These are phyloP conservation scores for Lasioglossum figueresi DNA, from an alignment of 2,888 invertebrate genomes.

Conservation along the genomic window DNA sequence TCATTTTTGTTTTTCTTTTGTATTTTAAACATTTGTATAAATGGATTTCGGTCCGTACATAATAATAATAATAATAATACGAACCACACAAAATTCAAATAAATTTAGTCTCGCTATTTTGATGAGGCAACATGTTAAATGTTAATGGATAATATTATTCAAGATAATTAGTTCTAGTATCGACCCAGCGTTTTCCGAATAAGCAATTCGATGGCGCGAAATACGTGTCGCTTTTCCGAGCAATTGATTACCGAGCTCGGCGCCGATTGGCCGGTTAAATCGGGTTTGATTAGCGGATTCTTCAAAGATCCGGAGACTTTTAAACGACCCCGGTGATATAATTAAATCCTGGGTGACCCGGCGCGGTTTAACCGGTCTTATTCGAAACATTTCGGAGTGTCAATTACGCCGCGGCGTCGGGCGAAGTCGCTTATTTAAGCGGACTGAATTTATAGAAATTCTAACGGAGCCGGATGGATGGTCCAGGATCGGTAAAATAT, in stretches of 20 bases:
- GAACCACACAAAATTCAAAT: too few species aligned
- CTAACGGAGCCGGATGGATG: not conserved
- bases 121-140: too few species aligned
- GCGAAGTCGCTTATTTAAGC: not conserved
- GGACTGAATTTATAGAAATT: not conserved
- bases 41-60: too few species aligned
- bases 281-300: constrained; percentile 25
- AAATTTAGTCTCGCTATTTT: too few species aligned
- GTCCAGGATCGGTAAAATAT: not conserved
- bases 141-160: too few species aligned
- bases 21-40: too few species aligned
- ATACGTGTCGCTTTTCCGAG: not conserved
- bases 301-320: constrained; percentile 25
- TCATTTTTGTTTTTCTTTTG: too few species aligned
- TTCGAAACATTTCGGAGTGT: constrained; percentile 16
- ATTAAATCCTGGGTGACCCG: constrained; percentile 16
- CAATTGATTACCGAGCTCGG: not conserved
- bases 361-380: constrained; percentile 15
- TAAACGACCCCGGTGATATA: constrained; percentile 21
- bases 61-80: too few species aligned
- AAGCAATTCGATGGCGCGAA: constrained; percentile 8
- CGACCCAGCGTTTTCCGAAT: not conserved
- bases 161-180: not conserved
- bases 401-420: not conserved
- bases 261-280: constrained; percentile 29